Conservation (phyloP, 2,797 vertebrate species). For the Antennarius maculatus region DNA sequence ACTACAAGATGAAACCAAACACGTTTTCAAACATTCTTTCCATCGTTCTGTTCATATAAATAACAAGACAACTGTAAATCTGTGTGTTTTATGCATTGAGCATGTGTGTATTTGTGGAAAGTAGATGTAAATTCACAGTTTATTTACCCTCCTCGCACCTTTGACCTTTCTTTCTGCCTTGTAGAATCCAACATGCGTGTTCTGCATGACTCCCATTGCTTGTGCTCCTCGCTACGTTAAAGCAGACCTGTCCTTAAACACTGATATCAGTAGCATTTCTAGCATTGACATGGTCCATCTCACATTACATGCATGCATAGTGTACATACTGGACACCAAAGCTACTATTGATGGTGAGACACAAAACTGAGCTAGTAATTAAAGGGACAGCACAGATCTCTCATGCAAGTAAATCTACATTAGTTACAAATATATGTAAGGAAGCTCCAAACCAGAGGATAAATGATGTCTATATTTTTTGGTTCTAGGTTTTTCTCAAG, state of each 20-base stretch:
- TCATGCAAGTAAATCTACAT: not conserved
- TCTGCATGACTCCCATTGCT: constrained; percentile 26
- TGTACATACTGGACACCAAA: too few relatives aligned
- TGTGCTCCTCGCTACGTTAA: not conserved
- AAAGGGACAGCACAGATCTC: not conserved
- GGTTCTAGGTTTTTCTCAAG: not conserved
- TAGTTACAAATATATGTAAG: not conserved
- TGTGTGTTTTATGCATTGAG: constrained; percentile 14
- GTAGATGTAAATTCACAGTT: constrained; percentile 57
- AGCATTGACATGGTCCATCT: not conserved
- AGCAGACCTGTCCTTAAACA: not conserved
- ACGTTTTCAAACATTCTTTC: not conserved
- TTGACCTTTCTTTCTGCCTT: constrained; percentile 45
- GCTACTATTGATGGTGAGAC: not conserved
- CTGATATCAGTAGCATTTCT: not conserved
- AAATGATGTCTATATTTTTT: too few relatives aligned
- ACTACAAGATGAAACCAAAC: constrained; percentile 21
- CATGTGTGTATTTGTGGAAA: not conserved
- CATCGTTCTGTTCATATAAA: not conserved
- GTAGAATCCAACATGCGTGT: constrained; percentile 32
- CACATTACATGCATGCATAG: too few relatives aligned
- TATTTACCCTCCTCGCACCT: constrained; percentile 54
- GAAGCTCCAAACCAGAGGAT: too few relatives aligned
- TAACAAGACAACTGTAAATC: not conserved
- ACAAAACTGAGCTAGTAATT: not conserved